Evolutionary conservation across 2,113 vertebrate genomes (phyloP).

Genomic region (Gasterosteus nipponicus): DNA sequence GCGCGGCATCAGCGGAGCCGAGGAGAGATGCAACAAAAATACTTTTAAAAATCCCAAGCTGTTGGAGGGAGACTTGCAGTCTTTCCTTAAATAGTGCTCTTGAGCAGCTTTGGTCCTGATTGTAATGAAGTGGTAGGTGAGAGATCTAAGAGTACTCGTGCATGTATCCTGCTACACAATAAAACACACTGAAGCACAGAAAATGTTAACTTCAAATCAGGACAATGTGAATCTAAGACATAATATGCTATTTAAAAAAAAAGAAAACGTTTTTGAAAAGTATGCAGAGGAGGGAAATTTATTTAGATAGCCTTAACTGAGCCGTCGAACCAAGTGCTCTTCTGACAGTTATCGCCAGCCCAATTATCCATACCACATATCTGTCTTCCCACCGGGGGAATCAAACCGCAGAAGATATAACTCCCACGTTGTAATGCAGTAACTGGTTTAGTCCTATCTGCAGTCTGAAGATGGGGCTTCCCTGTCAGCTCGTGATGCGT

Average conservation of each 20-base stretch:
- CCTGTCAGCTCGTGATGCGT: slow-evolving; percentile 38
- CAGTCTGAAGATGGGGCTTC: slow-evolving; percentile 40
- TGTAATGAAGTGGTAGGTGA: slow-evolving; percentile 19
- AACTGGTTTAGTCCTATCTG: slow-evolving; percentile 51
- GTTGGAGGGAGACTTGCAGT: slow-evolving; percentile 23
- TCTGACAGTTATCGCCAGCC: slow-evolving; percentile 63
- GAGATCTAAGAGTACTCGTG: background rate
- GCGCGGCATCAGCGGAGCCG: slow-evolving; percentile 23
- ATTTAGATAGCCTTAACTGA: slow-evolving; percentile 33
- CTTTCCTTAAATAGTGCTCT: slow-evolving; percentile 17
- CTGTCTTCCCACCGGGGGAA: slow-evolving; percentile 51
- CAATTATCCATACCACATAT: slow-evolving; percentile 67
- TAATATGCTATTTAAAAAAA: background rate
- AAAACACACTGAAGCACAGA: slow-evolving; percentile 10
- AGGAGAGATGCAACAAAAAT: slow-evolving; percentile 24
- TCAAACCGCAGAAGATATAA: slow-evolving; percentile 34
- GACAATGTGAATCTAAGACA: slow-evolving; percentile 2
- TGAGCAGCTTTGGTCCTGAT: slow-evolving; percentile 38
- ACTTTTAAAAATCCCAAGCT: slow-evolving; percentile 31
- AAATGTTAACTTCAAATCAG: slow-evolving; percentile 1
- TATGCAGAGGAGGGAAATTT: slow-evolving; percentile 18
- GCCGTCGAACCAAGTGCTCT: slow-evolving; percentile 61
- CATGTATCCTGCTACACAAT: slow-evolving; percentile 11
- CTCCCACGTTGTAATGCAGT: slow-evolving; percentile 39
- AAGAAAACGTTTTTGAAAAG: background rate